Base-by-base conservation (phyloP, 2,113 vertebrate species). In the Caretta caretta region DNA sequence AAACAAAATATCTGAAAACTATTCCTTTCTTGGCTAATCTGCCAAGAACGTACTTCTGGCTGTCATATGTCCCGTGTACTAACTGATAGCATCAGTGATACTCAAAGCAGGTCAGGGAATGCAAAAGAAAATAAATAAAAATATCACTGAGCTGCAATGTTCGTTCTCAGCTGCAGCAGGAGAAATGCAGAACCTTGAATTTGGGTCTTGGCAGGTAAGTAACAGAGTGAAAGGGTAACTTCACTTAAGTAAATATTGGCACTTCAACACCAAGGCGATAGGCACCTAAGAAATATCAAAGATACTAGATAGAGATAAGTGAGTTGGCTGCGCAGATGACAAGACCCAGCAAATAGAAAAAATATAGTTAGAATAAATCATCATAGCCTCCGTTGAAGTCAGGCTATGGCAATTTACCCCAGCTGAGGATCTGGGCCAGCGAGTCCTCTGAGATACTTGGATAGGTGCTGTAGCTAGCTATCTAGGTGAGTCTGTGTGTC, bases 361-460 rank as follows among this genome's bases (percentile, higher is more conserved):
- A 72, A 91, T 81, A 3, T 62, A 72, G 65, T 83, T 91, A 80
- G 91, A 90, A 87, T 1, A 91, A 93, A 94, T 87, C 57, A 92
- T 87, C 86, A 93, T 90, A 91, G 56, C 75, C 35, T 76, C 86
- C 89, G 46, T 88, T 90, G 92, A 87, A 92, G 90, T 92, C 76
- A 84, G 10, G 24, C 86, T 90, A 90, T 91, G 90, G 78, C 54
- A 75, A 31, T 84, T 91, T 51, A 76, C 38, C 53, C 72, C 53
- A 80, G 84, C 62, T 92, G 93, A 84, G 94, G 91, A 90, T 35
- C 46, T 1, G 1, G 57, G 80, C 80, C 84, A 48, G 49, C 87
- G 72, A 78, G 24, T 51, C 57, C 90, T 92, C 83, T 86, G 51
- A 81, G 76, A 86, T 91, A 79, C n/a, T 84, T 85, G 11, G 9